Percentiles rank a stretch among this genome's conserved stretches.
Evolutionary conservation across 2,888 invertebrate species (phyloP).

Genomic region (Agapostemon virescens): DNA sequence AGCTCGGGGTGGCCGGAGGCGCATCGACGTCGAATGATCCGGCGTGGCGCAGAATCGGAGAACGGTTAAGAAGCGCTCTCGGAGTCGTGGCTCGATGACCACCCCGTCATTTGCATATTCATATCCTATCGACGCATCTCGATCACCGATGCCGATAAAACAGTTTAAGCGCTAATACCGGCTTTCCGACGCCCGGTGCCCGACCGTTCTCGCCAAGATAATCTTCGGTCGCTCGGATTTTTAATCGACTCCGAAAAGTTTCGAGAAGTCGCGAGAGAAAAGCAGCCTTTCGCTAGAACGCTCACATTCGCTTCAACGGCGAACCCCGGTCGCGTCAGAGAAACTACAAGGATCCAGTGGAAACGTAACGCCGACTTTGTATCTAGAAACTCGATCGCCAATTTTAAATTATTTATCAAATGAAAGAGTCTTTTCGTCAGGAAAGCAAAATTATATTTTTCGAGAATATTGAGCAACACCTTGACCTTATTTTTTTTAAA

Average conservation of each 20-base stretch:
- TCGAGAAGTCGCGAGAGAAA: conserved; percentile 13
- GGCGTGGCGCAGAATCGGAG: conserved; percentile 40
- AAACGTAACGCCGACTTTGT: too few relatives aligned
- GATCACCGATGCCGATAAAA: conserved; percentile 62
- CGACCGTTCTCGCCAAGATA: conserved; percentile 38
- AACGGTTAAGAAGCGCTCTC: conserved; percentile 53
- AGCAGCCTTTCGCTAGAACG: neutral
- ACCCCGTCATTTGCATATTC: conserved; percentile 65
- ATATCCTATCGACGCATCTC: conserved; percentile 62
- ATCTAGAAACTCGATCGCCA: too few relatives aligned
- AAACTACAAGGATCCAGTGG: neutral
- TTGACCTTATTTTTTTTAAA: too few relatives aligned
- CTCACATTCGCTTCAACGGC: neutral
- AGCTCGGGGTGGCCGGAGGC: conserved; percentile 24
- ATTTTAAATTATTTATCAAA: too few relatives aligned
- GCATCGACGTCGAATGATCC: conserved; percentile 32
- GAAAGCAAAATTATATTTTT: too few relatives aligned
- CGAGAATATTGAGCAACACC: too few relatives aligned
- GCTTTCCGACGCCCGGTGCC: conserved; percentile 32
- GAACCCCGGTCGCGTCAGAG: neutral
- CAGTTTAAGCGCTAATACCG: conserved; percentile 64
- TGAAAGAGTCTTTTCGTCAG: too few relatives aligned
- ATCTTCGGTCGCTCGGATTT: conserved; percentile 54
- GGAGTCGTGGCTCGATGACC: conserved; percentile 50
- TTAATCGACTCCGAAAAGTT: conserved; percentile 47